phyloP scores from a whole-genome alignment of 2,888 invertebrate species.

The Lepidonotus clava region DNA sequence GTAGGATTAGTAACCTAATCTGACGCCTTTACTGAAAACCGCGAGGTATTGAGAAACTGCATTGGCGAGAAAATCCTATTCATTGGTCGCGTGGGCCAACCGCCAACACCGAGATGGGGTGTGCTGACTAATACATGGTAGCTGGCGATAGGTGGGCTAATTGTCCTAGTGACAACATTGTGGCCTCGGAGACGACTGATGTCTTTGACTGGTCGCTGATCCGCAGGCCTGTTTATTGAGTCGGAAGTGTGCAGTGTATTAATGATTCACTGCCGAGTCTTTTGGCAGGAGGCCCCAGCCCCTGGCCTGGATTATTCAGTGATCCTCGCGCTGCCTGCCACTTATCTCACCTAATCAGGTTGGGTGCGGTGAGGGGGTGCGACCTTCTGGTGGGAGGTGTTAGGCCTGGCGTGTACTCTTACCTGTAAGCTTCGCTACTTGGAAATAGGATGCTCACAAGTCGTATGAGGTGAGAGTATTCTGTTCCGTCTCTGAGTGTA shows the following conservation, averaged over 20 bases:
- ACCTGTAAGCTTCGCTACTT: too few relatives aligned
- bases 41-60: background rate
- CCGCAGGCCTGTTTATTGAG: constrained; percentile 1
- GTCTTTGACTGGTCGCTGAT: constrained; percentile 29
- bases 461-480: too few relatives aligned
- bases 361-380: too few relatives aligned
- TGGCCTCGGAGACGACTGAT: constrained; percentile 1
- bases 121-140: constrained; percentile 42
- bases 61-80: constrained; percentile 29
- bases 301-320: background rate
- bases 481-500: too few relatives aligned
- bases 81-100: background rate
- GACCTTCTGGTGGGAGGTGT: too few relatives aligned
- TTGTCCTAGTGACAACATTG: background rate
- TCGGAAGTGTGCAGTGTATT: background rate
- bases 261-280: constrained; percentile 25
- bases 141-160: constrained; percentile 17
- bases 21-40: background rate
- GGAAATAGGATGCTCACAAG: too few relatives aligned
- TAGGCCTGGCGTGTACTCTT: too few relatives aligned
- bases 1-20: constrained; percentile 29
- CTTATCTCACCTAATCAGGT: background rate
- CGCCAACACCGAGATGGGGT: background rate
- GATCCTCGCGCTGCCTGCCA: background rate
- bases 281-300: background rate